Percentiles rank a stretch among this genome's conserved stretches.
phyloP scores from a whole-genome alignment of 2,797 vertebrate genomes.

The Parauchenoglanis ngamensis region DNA sequence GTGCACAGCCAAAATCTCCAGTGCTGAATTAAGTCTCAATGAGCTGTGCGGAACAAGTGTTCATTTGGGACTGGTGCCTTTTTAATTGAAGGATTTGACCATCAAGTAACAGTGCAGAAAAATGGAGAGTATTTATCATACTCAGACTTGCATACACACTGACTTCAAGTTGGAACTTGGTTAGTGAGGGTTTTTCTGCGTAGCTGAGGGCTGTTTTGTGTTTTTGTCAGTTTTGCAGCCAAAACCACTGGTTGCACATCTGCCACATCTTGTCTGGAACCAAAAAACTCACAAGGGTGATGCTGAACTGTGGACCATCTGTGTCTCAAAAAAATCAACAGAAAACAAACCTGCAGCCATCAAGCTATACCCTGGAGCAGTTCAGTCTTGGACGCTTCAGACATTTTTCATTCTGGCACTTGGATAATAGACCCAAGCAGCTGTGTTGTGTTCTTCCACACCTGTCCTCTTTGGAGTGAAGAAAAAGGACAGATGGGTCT shows the following conservation, averaged over 20 bases:
- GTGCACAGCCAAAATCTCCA: neutral
- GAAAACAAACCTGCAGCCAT: neutral
- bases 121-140: neutral
- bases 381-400: neutral
- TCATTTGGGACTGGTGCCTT: neutral
- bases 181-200: neutral
- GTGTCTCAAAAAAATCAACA: neutral
- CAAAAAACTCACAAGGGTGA: neutral
- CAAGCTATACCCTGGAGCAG: neutral
- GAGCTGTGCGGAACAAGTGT: neutral
- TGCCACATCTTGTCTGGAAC: neutral
- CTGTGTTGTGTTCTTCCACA: conserved; percentile 1
- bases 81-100: neutral
- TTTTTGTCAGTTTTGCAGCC: neutral
- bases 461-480: neutral
- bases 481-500: conserved; percentile 6
- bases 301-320: conserved; percentile 19
- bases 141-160: neutral
- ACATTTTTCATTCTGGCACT: neutral
- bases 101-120: neutral
- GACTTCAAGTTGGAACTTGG: neutral
- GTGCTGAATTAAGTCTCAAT: neutral
- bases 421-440: neutral
- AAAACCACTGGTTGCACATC: conserved; percentile 5
- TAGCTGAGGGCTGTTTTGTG: neutral